Base-by-base conservation (phyloP, 1,140 invertebrate genomes). In the Ctenoplectra terminalis region DNA sequence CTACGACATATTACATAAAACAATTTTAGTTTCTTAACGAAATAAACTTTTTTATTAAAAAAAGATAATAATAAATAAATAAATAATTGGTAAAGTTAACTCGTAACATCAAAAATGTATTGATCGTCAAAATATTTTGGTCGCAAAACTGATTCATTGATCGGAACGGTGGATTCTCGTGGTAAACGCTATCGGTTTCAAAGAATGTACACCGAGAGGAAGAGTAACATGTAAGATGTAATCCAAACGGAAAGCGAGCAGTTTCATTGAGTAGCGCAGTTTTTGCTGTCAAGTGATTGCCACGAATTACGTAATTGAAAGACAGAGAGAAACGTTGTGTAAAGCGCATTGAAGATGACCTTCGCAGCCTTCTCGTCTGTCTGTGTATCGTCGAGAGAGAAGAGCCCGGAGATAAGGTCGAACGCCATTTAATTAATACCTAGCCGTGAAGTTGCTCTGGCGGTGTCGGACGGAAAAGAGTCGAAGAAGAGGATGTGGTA, bases 311-410 rank as follows among this genome's bases (percentile, higher is more conserved):
- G n/a, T 82, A 86, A 85, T 73, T 46, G 20, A 15, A 0, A 0
- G 58, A 37, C 43, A 29, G 54, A 73, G 2, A 29, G 40, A 69
- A 56, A 63, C 20, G 34, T 54, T 11, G 69, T 23, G 77, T 48
- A 20, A 69, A 46, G 50, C 46, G 20, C 26, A 43, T 76, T 26
- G 54, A 67, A 58, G 63, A 86, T 82, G 82, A 74, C 81, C 75
- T 79, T 83, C 69, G 29, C n/a, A 50, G 40, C n/a, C 50, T 69
- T 61, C 60, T 52, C 60, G 71, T 43, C 56, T 50, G 76, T 73
- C n/a, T 17, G 9, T 37, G 50, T 37, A 40, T 37, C 52, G n/a
- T 71, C 71, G 66, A 67, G 71, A 60, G 69, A 75, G 43, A 61
- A 52, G 26, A 67, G 52, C 8, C 2, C 60, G 20, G 23, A 66